phyloP scores from a whole-genome alignment of 2,888 invertebrate genomes.

The Pardosa pseudoannulata region DNA sequence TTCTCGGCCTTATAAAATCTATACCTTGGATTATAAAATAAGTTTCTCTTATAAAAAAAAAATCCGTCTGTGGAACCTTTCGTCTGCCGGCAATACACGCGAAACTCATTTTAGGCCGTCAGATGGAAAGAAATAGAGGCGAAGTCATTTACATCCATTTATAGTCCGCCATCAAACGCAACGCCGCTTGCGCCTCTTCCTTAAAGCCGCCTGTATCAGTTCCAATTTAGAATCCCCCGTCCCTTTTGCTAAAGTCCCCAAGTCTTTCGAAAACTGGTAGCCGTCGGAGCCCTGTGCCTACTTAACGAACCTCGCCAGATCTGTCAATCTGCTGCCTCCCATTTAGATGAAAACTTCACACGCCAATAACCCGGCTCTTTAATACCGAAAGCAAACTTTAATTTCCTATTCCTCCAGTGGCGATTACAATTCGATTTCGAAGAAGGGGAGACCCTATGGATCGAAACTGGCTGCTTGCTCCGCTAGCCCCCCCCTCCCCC shows the following conservation, averaged over 20 bases:
- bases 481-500: neutral
- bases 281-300: too few species aligned
- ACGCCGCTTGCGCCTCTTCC: neutral
- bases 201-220: neutral
- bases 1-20: too few species aligned
- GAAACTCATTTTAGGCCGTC: too few species aligned
- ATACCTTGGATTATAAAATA: too few species aligned
- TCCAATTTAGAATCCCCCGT: neutral
- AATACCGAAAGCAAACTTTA: conserved; percentile 58
- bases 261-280: too few species aligned
- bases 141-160: neutral
- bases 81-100: too few species aligned
- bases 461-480: neutral
- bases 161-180: neutral
- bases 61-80: too few species aligned
- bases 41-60: too few species aligned
- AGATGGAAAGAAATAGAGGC: neutral
- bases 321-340: neutral
- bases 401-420: conserved; percentile 57
- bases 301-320: neutral
- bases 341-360: conserved; percentile 15
- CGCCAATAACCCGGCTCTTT: conserved; percentile 8
- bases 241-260: neutral
- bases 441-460: neutral
- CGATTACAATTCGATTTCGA: conserved; percentile 49